Conservation (phyloP, 1,140 invertebrate genomes). For the Asbolus verrucosus region DNA sequence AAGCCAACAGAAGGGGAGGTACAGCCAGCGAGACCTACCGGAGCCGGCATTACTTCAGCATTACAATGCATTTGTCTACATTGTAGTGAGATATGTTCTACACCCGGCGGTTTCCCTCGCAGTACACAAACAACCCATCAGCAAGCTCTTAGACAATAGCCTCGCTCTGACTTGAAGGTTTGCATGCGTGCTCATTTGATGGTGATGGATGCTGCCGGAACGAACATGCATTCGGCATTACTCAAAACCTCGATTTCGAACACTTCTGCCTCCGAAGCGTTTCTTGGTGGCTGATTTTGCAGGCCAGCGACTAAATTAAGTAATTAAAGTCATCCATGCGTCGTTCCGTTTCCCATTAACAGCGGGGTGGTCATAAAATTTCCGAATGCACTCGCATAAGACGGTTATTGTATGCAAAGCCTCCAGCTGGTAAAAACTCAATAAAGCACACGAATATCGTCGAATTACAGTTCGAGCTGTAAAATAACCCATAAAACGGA, state of each 20-base stretch:
- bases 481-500: constrained; percentile 29
- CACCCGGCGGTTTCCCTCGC: constrained; percentile 25
- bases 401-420: constrained; percentile 35
- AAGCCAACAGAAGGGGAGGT: no score
- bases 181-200: no score
- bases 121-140: constrained; percentile 35
- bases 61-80: constrained; percentile 35
- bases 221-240: not conserved
- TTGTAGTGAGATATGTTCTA: constrained; percentile 39
- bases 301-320: no score
- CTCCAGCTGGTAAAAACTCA: constrained; percentile 23
- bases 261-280: no score
- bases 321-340: not conserved
- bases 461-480: constrained; percentile 21
- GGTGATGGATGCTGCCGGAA: no score
- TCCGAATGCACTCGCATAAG: constrained; percentile 4
- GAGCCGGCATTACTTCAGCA: constrained; percentile 9
- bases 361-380: not conserved
- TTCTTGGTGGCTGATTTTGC: no score
- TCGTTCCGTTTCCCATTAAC: not conserved
- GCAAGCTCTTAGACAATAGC: constrained; percentile 20
- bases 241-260: no score
- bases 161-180: constrained; percentile 15
- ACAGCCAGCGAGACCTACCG: constrained; percentile 15
- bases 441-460: constrained; percentile 30